phyloP scores from a whole-genome alignment of 2,113 vertebrate species.

The Melanocharis versteri region DNA sequence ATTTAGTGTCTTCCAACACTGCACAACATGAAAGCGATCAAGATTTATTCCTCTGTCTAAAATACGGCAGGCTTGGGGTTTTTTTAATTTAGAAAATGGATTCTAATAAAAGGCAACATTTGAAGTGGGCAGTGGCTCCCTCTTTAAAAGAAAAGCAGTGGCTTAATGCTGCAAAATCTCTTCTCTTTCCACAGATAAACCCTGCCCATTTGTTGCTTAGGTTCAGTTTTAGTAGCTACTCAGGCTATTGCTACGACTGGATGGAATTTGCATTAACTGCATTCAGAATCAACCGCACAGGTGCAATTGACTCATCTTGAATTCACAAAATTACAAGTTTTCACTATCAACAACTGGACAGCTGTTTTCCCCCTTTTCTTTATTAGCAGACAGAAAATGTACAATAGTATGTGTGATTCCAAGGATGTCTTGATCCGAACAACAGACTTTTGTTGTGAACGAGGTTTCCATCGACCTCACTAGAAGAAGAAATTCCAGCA shows the following conservation, averaged over 20 bases:
- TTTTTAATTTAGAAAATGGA: not conserved
- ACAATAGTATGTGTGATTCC: fast-evolving
- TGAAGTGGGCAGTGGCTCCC: not conserved
- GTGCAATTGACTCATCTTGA: not conserved
- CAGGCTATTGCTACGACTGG: not conserved
- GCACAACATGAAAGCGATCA: not conserved
- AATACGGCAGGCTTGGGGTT: not conserved
- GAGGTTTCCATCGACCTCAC: not conserved
- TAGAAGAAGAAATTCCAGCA: not conserved
- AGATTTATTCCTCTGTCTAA: not conserved
- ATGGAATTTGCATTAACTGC: not conserved
- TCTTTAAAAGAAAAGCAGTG: not conserved
- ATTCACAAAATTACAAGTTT: not conserved
- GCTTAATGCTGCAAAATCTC: not conserved
- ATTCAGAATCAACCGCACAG: not conserved
- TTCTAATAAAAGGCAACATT: not conserved
- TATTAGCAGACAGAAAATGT: not conserved
- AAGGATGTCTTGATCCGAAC: not conserved
- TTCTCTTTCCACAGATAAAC: not conserved
- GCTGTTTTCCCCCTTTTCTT: not conserved
- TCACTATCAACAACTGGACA: not conserved
- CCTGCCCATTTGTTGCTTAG: not conserved
- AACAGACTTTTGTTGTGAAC: not conserved
- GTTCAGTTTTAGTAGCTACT: not conserved
- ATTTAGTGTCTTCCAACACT: not conserved